phyloP scores from a whole-genome alignment of 2,113 vertebrate genomes.

The Urocynchramus pylzowi region DNA sequence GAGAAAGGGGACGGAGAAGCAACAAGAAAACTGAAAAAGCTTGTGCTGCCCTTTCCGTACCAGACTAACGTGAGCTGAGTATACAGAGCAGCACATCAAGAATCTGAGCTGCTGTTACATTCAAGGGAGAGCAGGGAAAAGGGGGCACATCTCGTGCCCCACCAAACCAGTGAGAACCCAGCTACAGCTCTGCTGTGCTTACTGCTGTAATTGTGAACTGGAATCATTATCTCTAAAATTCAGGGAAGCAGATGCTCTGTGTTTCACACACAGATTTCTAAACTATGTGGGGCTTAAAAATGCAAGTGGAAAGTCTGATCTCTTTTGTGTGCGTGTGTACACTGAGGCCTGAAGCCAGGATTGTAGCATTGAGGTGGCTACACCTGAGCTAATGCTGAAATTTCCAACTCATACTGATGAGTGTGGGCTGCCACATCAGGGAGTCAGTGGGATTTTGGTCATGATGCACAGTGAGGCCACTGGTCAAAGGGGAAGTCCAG shows the following conservation, averaged over 20 bases:
- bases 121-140: neutral
- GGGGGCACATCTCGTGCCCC: accelerated
- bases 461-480: accelerated
- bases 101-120: neutral
- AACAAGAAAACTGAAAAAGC: neutral
- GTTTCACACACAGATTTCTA: neutral
- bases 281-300: neutral
- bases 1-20: neutral
- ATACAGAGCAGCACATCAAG: neutral
- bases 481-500: neutral
- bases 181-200: neutral
- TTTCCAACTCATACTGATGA: neutral
- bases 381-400: neutral
- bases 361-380: neutral
- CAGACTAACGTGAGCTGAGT: neutral
- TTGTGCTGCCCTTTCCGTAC: neutral
- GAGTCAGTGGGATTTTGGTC: neutral
- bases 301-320: neutral
- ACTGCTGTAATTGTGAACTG: neutral
- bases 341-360: neutral
- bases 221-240: neutral
- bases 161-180: neutral
- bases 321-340: neutral
- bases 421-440: neutral
- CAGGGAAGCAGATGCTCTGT: neutral